Percentiles rank a stretch among this genome's conserved stretches.
These are phyloP conservation scores for Cryptotis parvus DNA, from an alignment of 2,113 vertebrate genomes.

Conservation along the genomic window DNA sequence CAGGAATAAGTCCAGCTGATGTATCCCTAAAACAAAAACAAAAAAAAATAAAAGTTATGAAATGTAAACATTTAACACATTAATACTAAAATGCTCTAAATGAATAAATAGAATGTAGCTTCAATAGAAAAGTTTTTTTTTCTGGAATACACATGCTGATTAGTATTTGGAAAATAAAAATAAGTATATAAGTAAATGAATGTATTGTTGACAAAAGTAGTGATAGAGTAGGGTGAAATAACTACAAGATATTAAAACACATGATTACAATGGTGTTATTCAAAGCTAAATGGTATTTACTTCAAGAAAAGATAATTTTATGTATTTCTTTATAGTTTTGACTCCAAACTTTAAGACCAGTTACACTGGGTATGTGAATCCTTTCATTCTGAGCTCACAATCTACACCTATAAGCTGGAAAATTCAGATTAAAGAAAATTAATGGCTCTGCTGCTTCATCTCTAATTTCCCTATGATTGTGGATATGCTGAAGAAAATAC, in stretches of 20 bases:
- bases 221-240: neutral
- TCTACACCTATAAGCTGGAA: neutral
- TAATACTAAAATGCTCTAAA: neutral
- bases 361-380: neutral
- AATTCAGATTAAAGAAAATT: neutral
- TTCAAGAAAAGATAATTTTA: neutral
- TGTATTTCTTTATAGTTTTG: too few species aligned
- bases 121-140: neutral
- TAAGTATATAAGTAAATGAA: neutral
- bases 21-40: too few species aligned
- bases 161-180: slow-evolving; percentile 7
- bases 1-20: too few species aligned
- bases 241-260: neutral
- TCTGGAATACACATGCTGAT: neutral
- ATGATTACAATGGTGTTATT: slow-evolving; percentile 8
- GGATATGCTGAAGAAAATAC: neutral
- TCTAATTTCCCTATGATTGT: neutral
- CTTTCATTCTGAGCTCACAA: neutral
- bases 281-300: neutral
- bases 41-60: too few species aligned
- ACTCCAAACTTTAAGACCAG: neutral
- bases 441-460: neutral
- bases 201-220: neutral
- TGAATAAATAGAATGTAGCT: neutral
- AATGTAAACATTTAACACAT: too few species aligned